Percentiles rank a stretch among this genome's conserved stretches.
Conservation (phyloP, 2,113 vertebrate genomes). For the Myxocyprinus asiaticus region DNA sequence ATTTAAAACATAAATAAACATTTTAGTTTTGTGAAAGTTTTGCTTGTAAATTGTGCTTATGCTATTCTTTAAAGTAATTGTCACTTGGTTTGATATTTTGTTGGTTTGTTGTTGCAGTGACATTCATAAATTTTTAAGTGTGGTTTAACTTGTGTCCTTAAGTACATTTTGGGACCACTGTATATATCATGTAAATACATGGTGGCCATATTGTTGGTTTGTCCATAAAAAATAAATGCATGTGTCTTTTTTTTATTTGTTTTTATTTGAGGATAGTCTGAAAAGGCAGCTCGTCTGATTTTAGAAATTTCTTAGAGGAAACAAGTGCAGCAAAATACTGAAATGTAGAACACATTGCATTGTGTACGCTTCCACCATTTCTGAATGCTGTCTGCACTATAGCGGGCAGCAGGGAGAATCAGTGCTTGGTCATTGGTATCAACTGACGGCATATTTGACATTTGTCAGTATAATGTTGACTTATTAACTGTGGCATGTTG, state of each 20-base stretch:
- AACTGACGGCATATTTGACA: background rate
- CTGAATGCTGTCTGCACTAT: constrained; percentile 27
- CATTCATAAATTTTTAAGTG: too few species aligned
- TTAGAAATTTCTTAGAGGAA: background rate
- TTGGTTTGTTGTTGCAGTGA: too few species aligned
- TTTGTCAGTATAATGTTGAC: background rate
- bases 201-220: background rate
- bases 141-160: background rate
- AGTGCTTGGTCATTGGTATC: background rate
- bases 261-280: background rate
- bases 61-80: too few species aligned
- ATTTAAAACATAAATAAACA: too few species aligned
- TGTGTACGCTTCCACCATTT: constrained; percentile 20
- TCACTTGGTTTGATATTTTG: too few species aligned
- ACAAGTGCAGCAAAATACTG: constrained; percentile 18
- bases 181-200: background rate
- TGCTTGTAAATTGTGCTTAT: too few species aligned
- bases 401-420: background rate
- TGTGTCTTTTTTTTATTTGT: constrained; percentile 8
- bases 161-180: background rate
- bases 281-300: background rate
- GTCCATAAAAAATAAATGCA: background rate
- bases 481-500: background rate
- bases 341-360: constrained; percentile 14
- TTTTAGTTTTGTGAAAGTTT: too few species aligned